These are phyloP conservation scores for Andrena trimmerana DNA, from an alignment of 2,888 invertebrate genomes.

Conservation along the genomic window DNA sequence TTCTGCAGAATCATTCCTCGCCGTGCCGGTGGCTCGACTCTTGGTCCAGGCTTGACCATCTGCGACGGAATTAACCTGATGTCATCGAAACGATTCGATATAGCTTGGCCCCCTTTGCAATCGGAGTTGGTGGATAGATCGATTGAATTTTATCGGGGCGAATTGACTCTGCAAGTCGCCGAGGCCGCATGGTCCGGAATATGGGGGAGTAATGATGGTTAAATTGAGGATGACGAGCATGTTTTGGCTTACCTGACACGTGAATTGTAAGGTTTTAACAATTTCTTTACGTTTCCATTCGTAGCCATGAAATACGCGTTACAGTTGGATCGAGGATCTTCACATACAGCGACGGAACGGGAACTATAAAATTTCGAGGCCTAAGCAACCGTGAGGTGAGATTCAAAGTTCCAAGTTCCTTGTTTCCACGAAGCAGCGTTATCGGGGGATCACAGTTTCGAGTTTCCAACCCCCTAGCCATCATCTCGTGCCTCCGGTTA, in stretches of 20 bases:
- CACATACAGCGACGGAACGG: not conserved
- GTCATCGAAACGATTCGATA: slow-evolving; percentile 79
- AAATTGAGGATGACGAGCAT: slow-evolving; percentile 4
- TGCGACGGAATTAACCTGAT: slow-evolving; percentile 75
- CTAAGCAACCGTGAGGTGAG: not conserved
- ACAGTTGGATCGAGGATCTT: no score
- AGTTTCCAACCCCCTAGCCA: slow-evolving; percentile 53
- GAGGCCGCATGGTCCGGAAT: not conserved
- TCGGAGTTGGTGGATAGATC: slow-evolving; percentile 25
- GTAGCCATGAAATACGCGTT: no score
- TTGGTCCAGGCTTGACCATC: slow-evolving; percentile 66
- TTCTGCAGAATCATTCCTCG: slow-evolving; percentile 71
- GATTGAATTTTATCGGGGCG: slow-evolving; percentile 14
- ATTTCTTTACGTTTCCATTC: no score
- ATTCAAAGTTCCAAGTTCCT: not conserved
- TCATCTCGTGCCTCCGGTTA: slow-evolving; percentile 21
- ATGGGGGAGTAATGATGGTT: not conserved
- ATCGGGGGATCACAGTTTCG: slow-evolving; percentile 47
- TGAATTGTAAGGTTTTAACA: not conserved
- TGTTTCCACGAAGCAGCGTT: slow-evolving; percentile 20
- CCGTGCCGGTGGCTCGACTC: slow-evolving; percentile 12
- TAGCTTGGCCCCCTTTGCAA: slow-evolving; percentile 39
- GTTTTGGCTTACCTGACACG: not conserved
- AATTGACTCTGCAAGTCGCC: slow-evolving; percentile 15
- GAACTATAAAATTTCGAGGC: not conserved